Percentiles rank a stretch among this genome's conserved stretches.
Evolutionary conservation across 2,888 invertebrate species (phyloP).

Genomic region (Cephus spinipes): DNA sequence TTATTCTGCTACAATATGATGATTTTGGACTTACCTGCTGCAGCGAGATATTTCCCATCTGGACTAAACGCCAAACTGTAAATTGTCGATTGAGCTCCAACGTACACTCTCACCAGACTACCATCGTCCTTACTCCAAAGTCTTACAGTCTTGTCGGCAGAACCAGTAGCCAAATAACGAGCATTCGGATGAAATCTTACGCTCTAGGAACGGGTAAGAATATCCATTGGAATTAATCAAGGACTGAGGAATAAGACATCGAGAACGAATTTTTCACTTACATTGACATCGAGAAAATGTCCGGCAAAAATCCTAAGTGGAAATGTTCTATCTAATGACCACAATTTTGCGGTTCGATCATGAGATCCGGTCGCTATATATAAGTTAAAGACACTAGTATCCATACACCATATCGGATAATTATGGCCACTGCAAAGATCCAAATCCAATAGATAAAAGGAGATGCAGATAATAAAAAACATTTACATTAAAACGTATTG

Average conservation of each 20-base stretch:
- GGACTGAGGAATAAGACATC: neutral
- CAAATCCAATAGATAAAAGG: conserved; percentile 44
- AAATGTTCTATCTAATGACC: conserved; percentile 84
- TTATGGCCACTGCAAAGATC: conserved; percentile 80
- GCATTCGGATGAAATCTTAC: conserved; percentile 94
- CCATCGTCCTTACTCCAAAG: conserved; percentile 90
- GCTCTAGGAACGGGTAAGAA: conserved; percentile 69
- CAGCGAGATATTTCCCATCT: conserved; percentile 85
- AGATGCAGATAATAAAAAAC: conserved; percentile 28
- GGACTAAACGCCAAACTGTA: conserved; percentile 86
- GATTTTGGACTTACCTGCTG: conserved; percentile 74
- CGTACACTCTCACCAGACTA: conserved; percentile 82
- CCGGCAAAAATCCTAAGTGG: conserved; percentile 89
- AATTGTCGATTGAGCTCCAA: conserved; percentile 82
- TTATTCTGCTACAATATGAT: neutral
- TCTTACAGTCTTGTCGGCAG: conserved; percentile 88
- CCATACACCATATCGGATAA: conserved; percentile 91
- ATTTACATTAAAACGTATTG: conserved; percentile 7
- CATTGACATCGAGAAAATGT: conserved; percentile 89
- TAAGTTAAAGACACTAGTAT: conserved; percentile 73
- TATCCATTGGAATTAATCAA: conserved; percentile 3
- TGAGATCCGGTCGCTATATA: conserved; percentile 85
- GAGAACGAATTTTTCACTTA: conserved; percentile 65
- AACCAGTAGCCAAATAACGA: conserved; percentile 89
- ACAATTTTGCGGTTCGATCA: conserved; percentile 84